These are phyloP conservation scores for Mastigias papua DNA, from an alignment of 30 jellyfish, hydroid and myxozoan genomes.

Conservation along the genomic window DNA sequence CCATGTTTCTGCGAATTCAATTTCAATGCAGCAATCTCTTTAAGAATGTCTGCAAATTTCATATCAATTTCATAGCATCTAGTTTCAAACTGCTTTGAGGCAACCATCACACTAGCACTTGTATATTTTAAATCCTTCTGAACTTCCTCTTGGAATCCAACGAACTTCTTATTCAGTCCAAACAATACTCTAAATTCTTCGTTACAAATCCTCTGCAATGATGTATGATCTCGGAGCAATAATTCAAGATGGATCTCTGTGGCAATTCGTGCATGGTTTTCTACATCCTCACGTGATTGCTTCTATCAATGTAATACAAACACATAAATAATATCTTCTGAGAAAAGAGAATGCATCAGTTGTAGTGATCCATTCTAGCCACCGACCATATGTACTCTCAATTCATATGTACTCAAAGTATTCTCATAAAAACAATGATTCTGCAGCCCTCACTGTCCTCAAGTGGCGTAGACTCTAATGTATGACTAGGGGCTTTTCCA, in stretches of 20 bases:
- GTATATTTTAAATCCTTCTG: too few relatives aligned
- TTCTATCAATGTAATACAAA: too few relatives aligned
- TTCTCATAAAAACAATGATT: too few relatives aligned
- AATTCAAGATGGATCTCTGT: conserved; percentile 17
- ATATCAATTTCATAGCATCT: conserved; percentile 23
- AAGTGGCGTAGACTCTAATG: too few relatives aligned
- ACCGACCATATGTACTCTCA: too few relatives aligned
- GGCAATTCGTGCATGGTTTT: conserved; percentile 29
- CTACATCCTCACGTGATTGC: conserved; percentile 10
- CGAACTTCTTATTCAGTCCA: background rate
- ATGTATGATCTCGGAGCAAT: conserved; percentile 32
- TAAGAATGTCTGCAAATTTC: background rate
- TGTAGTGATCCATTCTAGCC: too few relatives aligned
- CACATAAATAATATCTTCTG: too few relatives aligned
- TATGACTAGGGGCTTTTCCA: too few relatives aligned
- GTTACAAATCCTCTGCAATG: conserved; percentile 19
- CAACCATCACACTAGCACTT: background rate
- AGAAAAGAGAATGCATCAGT: too few relatives aligned
- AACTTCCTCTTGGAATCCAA: too few relatives aligned
- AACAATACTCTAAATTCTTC: background rate
- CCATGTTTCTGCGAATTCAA: background rate
- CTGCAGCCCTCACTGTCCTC: too few relatives aligned
- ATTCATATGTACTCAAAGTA: too few relatives aligned
- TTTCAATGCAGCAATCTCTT: background rate
- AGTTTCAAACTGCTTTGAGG: background rate